These are phyloP conservation scores for Nannoperca obscura DNA, from an alignment of 2,797 vertebrate species.

Conservation along the genomic window DNA sequence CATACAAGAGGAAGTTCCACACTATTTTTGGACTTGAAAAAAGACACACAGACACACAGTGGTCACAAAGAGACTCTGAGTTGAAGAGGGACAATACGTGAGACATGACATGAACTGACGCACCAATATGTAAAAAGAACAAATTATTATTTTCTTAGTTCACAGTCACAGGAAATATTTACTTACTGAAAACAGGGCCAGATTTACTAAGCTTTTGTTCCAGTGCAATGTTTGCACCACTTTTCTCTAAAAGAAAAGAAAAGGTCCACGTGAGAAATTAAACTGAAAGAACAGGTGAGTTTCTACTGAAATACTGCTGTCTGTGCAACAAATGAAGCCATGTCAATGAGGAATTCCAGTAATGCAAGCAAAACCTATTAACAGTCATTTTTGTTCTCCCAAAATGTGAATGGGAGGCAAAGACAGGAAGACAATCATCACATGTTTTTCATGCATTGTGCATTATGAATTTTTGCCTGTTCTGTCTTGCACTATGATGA, in stretches of 20 bases:
- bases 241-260: constrained; percentile 85
- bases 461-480: neutral
- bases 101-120: constrained; percentile 51
- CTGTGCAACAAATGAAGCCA: constrained; percentile 26
- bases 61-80: constrained; percentile 52
- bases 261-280: constrained; percentile 73
- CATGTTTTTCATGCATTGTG: constrained; percentile 41
- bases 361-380: constrained; percentile 24
- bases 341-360: neutral
- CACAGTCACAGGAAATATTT: constrained; percentile 62
- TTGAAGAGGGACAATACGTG: constrained; percentile 40
- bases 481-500: constrained; percentile 4
- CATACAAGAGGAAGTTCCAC: constrained; percentile 51
- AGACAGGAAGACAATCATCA: neutral
- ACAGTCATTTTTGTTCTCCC: neutral
- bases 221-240: constrained; percentile 85
- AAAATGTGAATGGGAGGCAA: neutral
- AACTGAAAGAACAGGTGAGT: constrained; percentile 38
- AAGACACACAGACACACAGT: constrained; percentile 52
- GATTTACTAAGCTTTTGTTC: constrained; percentile 89
- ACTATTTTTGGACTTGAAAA: constrained; percentile 63
- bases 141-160: constrained; percentile 32
- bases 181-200: constrained; percentile 88
- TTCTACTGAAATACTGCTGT: constrained; percentile 41
- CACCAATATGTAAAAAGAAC: constrained; percentile 46